Base-by-base conservation (phyloP, 1,140 invertebrate species). In the Archegozetes longisetosus region DNA sequence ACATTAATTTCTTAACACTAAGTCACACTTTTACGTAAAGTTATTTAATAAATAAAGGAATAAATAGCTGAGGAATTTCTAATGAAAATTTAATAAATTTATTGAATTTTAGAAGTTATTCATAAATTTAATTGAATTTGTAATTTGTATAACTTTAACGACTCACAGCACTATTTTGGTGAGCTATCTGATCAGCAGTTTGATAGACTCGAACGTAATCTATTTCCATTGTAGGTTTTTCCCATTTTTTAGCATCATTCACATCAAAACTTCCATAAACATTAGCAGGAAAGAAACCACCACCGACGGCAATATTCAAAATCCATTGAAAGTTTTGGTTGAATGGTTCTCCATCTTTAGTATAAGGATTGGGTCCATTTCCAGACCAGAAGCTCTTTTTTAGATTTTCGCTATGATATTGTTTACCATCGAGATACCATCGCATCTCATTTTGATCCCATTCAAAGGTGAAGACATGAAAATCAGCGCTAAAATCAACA, bases 391-490 rank as follows among this genome's bases (percentile, higher is more conserved):
- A 24, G 9, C 12, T 49, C 2, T 48, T 6, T 3, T 48, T 26
- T 9, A 46, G 26, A 24, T 47, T 48, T 1, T 47, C 2, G 2
- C 29, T 51, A 12, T 23, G 24, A 27, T 23, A 27, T 47, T 26
- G 22, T 23, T 60, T 12, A 23, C 49, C 54, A 50, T 64, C 62
- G 12, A 63, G n/a, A 12, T 13, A 29, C 63, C 63, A 72, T 66
- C 52, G 65, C 29, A 72, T 69, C 20, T 61, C 54, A 32, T 65
- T 61, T 53, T 66, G 62, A 55, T 67, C 65, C 70, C 71, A 72
- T 52, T 69, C 65, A 2, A 72, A 47, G 12, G 26, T 63, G 58
- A 67, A 72, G 24, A 61, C 67, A 55, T 72, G 69, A 54, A 71
- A 72, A 32, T 58, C 62, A 28, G 68, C 68, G 6, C 25, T 27